Conservation (phyloP, 2,797 vertebrate species). For the Melanotaenia maccullochi region DNA sequence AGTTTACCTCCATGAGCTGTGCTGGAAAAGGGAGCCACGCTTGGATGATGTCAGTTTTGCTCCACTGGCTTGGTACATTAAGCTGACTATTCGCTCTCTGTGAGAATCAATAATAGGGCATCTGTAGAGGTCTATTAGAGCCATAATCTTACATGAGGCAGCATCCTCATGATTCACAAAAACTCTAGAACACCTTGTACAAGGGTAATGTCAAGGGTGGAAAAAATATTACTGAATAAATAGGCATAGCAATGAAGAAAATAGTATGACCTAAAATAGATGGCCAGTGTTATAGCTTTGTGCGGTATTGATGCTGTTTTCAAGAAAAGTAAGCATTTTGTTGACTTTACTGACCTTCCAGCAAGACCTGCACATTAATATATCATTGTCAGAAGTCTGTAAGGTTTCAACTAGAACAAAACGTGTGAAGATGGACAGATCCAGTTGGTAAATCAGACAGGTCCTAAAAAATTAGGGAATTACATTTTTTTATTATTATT, state of each 20-base stretch:
- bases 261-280: constrained; percentile 25
- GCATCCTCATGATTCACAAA: constrained; percentile 67
- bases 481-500: constrained; percentile 25
- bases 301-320: constrained; percentile 9
- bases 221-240: constrained; percentile 35
- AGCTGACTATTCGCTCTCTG: constrained; percentile 68
- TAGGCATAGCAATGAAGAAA: constrained; percentile 22
- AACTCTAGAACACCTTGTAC: constrained; percentile 68
- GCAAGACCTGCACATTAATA: constrained; percentile 5
- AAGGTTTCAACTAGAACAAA: constrained; percentile 35
- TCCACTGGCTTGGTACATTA: constrained; percentile 74
- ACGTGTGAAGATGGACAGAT: constrained; percentile 36
- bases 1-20: constrained; percentile 71
- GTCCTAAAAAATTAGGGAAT: constrained; percentile 45
- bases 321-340: neutral
- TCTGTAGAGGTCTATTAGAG: constrained; percentile 76
- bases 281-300: neutral
- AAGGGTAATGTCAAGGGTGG: constrained; percentile 67
- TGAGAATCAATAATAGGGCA: constrained; percentile 78
- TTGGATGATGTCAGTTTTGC: constrained; percentile 75
- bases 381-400: constrained; percentile 12
- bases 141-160: constrained; percentile 73
- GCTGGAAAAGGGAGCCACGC: constrained; percentile 45
- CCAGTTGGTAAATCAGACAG: constrained; percentile 42
- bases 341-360: constrained; percentile 3